Evolutionary conservation across 92 coral and sea anemone genomes (phyloP).

Genomic region (Actinernus sp.): DNA sequence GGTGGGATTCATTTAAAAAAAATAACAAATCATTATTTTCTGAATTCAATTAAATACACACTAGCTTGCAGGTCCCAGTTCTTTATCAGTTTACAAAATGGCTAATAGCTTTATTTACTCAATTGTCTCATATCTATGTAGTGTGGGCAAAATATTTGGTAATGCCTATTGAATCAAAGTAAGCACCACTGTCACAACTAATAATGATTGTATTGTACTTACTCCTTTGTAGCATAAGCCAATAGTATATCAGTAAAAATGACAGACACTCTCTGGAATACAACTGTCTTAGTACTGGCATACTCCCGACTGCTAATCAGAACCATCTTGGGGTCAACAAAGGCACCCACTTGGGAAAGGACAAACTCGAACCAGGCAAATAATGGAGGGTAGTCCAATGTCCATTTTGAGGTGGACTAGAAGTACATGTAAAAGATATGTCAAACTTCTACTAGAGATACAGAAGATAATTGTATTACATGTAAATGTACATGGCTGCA

Average conservation of each 20-base stretch:
- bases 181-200: not conserved
- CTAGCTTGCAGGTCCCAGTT: too few species aligned
- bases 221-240: constrained; percentile 89
- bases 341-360: constrained; percentile 83
- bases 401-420: constrained; percentile 95
- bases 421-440: not conserved
- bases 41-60: too few species aligned
- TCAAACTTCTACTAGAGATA: too few species aligned
- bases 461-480: too few species aligned
- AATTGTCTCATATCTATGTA: too few species aligned
- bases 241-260: constrained; percentile 83
- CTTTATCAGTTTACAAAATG: too few species aligned
- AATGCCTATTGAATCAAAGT: not conserved
- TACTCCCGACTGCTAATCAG: constrained; percentile 77
- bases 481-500: too few species aligned
- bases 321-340: constrained; percentile 90
- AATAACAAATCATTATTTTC: too few species aligned
- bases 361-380: constrained; percentile 99
- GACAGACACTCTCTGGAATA: constrained; percentile 94
- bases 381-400: constrained; percentile 98
- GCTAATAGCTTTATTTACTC: too few species aligned
- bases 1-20: too few species aligned
- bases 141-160: not conserved
- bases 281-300: constrained; percentile 72
- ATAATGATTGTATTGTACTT: constrained; percentile 62